Percentiles rank a stretch among this genome's conserved stretches.
These are phyloP conservation scores for Ptilorrhoa leucosticta DNA, from an alignment of 2,113 vertebrate species.

Conservation along the genomic window DNA sequence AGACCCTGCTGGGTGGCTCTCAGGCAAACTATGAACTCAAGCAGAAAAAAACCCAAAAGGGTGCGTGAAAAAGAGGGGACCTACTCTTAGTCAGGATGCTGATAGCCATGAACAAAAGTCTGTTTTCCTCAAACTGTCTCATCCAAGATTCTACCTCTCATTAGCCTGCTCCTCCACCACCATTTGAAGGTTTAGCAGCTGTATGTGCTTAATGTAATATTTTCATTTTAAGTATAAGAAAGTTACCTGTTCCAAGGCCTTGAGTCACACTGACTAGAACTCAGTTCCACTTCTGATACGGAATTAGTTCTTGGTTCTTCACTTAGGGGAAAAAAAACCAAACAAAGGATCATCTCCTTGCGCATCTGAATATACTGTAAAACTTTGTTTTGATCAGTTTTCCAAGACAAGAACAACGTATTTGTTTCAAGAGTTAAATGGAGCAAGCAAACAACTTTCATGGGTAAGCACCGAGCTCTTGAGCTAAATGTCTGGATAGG, in stretches of 20 bases:
- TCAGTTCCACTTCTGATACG: not conserved
- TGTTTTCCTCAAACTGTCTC: not conserved
- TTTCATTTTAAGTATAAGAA: not conserved
- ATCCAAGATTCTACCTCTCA: not conserved
- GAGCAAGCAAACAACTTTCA: not conserved
- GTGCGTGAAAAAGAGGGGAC: rapidly evolving
- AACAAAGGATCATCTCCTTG: not conserved
- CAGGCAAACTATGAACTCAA: not conserved
- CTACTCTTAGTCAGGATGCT: not conserved
- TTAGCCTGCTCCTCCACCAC: not conserved
- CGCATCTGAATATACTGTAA: not conserved
- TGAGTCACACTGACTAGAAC: not conserved
- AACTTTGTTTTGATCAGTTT: not conserved
- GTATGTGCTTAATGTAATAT: not conserved
- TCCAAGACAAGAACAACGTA: not conserved
- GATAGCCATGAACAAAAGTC: not conserved
- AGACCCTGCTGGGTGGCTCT: not conserved
- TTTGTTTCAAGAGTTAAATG: not conserved
- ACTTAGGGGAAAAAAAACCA: not conserved
- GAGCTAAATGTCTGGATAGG: not conserved
- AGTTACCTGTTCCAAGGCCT: not conserved
- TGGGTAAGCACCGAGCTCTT: not conserved
- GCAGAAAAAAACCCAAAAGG: not conserved
- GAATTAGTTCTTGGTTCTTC: not conserved
- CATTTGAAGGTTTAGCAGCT: not conserved